A percentile compares a stretch with the other conserved stretches of the same genome.
Evolutionary conservation across 2,888 invertebrate genomes (phyloP).

Genomic region (Lydus trimaculatus): DNA sequence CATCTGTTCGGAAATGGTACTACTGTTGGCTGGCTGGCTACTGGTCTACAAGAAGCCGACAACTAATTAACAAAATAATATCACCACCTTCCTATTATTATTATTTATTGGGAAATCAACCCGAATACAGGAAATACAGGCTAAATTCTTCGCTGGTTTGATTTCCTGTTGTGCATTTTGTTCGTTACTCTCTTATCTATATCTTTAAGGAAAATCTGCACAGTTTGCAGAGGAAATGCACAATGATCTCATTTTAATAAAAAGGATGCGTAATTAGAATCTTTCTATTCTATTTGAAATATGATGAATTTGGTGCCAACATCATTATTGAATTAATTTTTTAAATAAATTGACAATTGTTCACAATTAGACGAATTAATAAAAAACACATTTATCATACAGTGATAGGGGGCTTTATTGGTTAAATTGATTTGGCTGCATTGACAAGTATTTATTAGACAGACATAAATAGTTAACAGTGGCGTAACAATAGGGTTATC

Average conservation of each 20-base stretch:
- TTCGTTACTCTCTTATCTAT: background rate
- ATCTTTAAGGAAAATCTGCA: background rate
- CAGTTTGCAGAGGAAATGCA: constrained; percentile 6
- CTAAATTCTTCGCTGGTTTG: background rate
- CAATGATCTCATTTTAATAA: background rate
- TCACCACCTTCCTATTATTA: background rate
- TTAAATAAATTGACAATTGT: background rate
- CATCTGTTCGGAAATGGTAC: constrained; percentile 3
- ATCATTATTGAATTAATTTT: constrained; percentile 20
- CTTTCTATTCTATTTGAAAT: constrained; percentile 6
- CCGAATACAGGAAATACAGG: background rate
- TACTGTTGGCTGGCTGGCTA: no score
- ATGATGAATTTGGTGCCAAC: constrained; percentile 27
- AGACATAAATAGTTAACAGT: background rate
- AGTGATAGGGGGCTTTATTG: background rate
- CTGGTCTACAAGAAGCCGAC: background rate
- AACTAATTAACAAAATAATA: background rate
- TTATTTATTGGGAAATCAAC: no score
- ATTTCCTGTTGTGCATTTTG: background rate
- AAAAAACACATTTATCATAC: background rate
- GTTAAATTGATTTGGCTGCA: background rate
- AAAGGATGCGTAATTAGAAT: background rate
- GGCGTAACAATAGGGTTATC: no score
- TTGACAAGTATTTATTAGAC: background rate
- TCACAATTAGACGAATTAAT: background rate